phyloP scores from a whole-genome alignment of 2,888 invertebrate species.

The Punctoribates punctum region DNA sequence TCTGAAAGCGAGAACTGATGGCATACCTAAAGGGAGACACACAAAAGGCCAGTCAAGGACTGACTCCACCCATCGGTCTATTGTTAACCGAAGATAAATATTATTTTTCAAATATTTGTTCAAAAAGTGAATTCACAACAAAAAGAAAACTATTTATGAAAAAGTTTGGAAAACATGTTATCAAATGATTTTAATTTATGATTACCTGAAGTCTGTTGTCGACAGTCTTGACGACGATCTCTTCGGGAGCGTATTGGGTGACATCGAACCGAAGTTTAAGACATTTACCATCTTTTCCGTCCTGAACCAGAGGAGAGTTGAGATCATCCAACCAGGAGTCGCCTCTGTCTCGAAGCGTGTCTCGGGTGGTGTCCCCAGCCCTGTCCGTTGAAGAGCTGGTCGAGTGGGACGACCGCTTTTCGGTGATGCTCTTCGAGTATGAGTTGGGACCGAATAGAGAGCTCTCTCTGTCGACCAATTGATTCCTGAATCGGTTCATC shows the following conservation, averaged over 20 bases:
- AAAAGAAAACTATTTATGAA: too few species aligned
- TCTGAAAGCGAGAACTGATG: neutral
- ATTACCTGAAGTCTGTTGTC: conserved; percentile 76
- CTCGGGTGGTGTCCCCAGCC: conserved; percentile 9
- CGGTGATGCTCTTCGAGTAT: conserved; percentile 42
- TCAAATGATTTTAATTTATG: neutral
- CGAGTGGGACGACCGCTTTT: conserved; percentile 55
- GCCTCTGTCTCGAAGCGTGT: conserved; percentile 55
- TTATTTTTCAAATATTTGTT: too few species aligned
- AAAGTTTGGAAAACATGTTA: neutral
- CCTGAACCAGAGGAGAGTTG: conserved; percentile 88
- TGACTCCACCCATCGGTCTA: neutral
- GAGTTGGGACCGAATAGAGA: conserved; percentile 64
- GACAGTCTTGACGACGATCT: conserved; percentile 96
- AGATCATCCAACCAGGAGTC: conserved; percentile 76
- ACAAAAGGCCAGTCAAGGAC: neutral
- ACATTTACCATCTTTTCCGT: conserved; percentile 88
- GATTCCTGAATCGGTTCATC: conserved; percentile 90
- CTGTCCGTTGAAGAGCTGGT: conserved; percentile 58
- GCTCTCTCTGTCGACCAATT: conserved; percentile 86
- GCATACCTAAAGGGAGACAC: neutral
- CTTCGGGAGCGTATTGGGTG: conserved; percentile 89
- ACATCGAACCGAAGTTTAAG: conserved; percentile 94
- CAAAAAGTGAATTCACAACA: too few species aligned
- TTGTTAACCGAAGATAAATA: too few species aligned